phyloP scores from a whole-genome alignment of 53 echinoderm and acorn worm species.

The Holothuria leucospilota region DNA sequence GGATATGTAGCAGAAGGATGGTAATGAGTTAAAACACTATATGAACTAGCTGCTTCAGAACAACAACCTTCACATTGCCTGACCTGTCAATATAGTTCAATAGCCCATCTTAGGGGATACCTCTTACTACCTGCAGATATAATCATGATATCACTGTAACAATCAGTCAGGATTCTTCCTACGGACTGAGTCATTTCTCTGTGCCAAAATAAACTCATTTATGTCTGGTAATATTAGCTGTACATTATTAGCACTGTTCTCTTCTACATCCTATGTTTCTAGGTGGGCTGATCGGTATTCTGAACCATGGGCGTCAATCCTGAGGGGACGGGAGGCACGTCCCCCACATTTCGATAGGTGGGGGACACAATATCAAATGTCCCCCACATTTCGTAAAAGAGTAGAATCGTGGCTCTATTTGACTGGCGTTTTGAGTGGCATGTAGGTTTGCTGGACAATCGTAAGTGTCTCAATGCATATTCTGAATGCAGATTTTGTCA shows the following conservation, averaged over 20 bases:
- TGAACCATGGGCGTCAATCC: no score
- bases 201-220: constrained; percentile 14
- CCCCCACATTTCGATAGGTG: no score
- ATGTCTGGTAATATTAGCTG: background rate
- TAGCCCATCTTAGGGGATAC: background rate
- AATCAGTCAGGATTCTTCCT: background rate
- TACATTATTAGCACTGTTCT: background rate
- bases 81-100: constrained; percentile 11
- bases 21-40: background rate
- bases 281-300: no score
- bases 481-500: no score
- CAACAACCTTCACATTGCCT: background rate
- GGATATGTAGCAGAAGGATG: background rate
- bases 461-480: no score
- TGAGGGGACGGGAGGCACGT: no score
- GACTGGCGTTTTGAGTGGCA: no score
- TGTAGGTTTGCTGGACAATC: no score
- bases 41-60: background rate
- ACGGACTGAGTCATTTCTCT: constrained; percentile 12
- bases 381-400: no score
- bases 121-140: constrained; percentile 1
- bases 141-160: background rate
- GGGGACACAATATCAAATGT: no score
- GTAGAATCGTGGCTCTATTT: no score
- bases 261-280: no score